Base-by-base conservation (phyloP, 2,113 vertebrate genomes). In the Tenrec ecaudatus region DNA sequence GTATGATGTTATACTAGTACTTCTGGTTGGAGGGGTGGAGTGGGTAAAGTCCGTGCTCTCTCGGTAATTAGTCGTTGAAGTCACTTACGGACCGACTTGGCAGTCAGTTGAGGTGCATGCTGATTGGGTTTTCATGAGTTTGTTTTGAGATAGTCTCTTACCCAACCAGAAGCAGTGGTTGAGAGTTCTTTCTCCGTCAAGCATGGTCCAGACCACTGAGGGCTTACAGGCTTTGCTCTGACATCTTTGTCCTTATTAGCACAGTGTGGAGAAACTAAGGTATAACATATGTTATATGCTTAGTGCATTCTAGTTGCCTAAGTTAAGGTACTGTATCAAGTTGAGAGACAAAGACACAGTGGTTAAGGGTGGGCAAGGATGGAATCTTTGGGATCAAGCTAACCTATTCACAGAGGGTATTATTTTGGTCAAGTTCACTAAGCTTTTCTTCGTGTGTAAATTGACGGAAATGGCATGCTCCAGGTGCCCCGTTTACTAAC, bases 381-480 rank as follows among this genome's bases (percentile, higher is more conserved):
- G 20, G 71, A 86, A 57, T 12, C 27, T 31, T 36, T 16, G 4
- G 40, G 71, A 8, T 75, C 53, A 90, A 69, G 22, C 40, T 38
- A 90, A 1, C 40, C 66, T 47, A 1, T 58, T 62, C 57, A 16
- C 58, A 75, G 53, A 14, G 68, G 66, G 0, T 77, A 6, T 66
- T 81, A 27, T 53, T 81, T 90, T 78, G 57, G 64, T 62, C 1
- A 86, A 66, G 15, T 82, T 93, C 73, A 36, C 92, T 86, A 83
- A 84, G 80, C 80, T 92, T 58, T 75, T 62, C 22, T 62, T 62
- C 60, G 69, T 81, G 83, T 95, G 7, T 73, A 91, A 94, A 90
- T 47, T 83, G 20, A 77, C 62, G 66, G n/a, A 90, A 80, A 84
- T 79, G 36, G 2, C 20, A 85, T 88, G 60, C 86, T 31, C 83